These are phyloP conservation scores for Ostrea denselamellosa DNA, from an alignment of 1,140 invertebrate genomes.

Conservation along the genomic window DNA sequence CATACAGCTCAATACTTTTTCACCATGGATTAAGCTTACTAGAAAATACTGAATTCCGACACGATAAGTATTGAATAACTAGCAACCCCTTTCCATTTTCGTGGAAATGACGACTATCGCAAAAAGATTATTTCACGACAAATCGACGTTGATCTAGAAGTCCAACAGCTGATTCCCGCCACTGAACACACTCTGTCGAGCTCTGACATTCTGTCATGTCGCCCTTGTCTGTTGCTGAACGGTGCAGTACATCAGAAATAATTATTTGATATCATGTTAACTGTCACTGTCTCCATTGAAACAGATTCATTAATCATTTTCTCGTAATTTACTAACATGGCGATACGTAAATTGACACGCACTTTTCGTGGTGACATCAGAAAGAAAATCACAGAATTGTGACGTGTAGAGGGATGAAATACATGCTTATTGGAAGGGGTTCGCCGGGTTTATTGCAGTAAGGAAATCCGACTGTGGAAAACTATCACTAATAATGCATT, in stretches of 20 bases:
- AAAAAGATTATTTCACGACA: not conserved
- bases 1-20: slow-evolving; percentile 8
- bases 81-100: not conserved
- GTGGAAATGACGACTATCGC: not conserved
- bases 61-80: not conserved
- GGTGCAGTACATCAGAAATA: slow-evolving; percentile 14
- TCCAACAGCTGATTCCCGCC: not conserved
- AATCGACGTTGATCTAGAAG: not conserved
- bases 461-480: no score
- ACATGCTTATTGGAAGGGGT: no score
- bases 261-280: slow-evolving; percentile 18
- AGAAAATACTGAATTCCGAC: not conserved
- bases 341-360: not conserved
- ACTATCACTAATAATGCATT: no score
- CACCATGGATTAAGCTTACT: slow-evolving; percentile 16
- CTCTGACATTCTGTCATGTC: not conserved
- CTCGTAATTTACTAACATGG: not conserved
- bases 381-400: not conserved
- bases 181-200: slow-evolving; percentile 1
- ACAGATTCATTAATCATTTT: slow-evolving; percentile 24
- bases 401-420: no score
- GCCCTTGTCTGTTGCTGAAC: not conserved
- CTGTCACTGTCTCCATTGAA: not conserved
- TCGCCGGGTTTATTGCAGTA: no score
- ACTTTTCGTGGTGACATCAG: not conserved